Base-by-base conservation (phyloP, 2,797 vertebrate genomes). In the Acanthiza pusilla region DNA sequence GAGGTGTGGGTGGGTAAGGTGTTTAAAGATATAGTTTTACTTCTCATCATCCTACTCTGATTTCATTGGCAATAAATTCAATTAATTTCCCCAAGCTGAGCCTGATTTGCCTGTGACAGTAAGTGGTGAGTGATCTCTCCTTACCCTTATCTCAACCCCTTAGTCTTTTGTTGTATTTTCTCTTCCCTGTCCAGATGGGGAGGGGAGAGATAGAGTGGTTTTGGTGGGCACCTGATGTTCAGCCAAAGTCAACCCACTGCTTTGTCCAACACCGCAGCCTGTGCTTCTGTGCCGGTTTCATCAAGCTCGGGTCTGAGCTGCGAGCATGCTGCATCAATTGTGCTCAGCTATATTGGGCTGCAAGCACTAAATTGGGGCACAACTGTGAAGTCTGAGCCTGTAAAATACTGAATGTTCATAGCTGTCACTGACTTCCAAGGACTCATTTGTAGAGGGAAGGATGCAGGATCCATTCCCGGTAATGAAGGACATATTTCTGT, bases 291-390 rank as follows among this genome's bases (percentile, higher is more conserved):
- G 48, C 21, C n/a, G 34, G 34, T 54, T 63, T 38, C 21, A 11
- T n/a, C 40, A 15, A 0, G 1, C 23, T 48, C 23, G 47, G 47
- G 47, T 48, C 47, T 48, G 0, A 73, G 68, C 16, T 1, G 2
- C 43, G 58, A 85, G 32, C 17, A 1, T 2, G 19, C 13, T 54
- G 34, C 61, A 82, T 48, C 27, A 53, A 7, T 21, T 58, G 11
- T 22, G 4, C 70, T 76, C 51, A 38, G 40, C 66, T 2, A 0
- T 36, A 19, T 0, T 30, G 16, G 42, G 29, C 48, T 85, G 18
- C 1, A 6, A 22, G 36, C 18, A 16, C 67, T 65, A 34, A 84
- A 85, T 0, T 21, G 48, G 38, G 36, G 29, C 71, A 72, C 48
- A 47, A 2, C 11, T 73, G 40, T 36, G 18, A 58, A 45, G 34